phyloP scores from a whole-genome alignment of 2,113 vertebrate genomes.

The Cranoglanis bouderius region DNA sequence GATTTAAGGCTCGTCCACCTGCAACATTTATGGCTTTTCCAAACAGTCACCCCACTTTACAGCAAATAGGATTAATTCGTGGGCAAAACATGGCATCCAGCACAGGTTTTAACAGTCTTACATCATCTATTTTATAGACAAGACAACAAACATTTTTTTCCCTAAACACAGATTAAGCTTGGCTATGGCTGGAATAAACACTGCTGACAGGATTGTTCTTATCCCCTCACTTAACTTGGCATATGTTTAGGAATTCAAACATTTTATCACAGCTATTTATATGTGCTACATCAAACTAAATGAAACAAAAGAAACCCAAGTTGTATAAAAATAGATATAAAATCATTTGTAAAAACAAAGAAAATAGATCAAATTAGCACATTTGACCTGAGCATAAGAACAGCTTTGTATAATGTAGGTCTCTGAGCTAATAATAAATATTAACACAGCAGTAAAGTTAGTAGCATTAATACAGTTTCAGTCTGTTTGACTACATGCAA shows the following conservation, averaged over 20 bases:
- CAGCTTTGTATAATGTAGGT: background rate
- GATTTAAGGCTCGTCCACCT: background rate
- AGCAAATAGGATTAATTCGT: background rate
- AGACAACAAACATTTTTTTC: background rate
- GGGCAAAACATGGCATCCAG: background rate
- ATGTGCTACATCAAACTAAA: background rate
- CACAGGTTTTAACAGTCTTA: background rate
- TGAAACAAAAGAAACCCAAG: background rate
- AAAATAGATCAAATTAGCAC: conserved; percentile 17
- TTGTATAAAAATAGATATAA: conserved; percentile 16
- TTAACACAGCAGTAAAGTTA: background rate
- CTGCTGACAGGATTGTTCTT: background rate
- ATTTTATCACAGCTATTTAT: background rate
- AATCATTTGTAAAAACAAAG: conserved; percentile 7
- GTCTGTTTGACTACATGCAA: conserved; percentile 13
- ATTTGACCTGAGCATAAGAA: conserved; percentile 3
- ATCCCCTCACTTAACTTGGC: background rate
- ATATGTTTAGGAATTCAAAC: background rate
- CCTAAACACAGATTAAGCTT: background rate
- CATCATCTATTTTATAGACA: background rate
- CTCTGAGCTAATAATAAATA: conserved; percentile 22
- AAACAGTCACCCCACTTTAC: background rate
- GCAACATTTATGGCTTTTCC: background rate
- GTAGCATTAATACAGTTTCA: conserved; percentile 11
- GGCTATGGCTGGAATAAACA: background rate